A percentile compares a stretch with the other conserved stretches of the same genome.
phyloP scores from a whole-genome alignment of 2,888 invertebrate genomes.

The Panopea generosa region DNA sequence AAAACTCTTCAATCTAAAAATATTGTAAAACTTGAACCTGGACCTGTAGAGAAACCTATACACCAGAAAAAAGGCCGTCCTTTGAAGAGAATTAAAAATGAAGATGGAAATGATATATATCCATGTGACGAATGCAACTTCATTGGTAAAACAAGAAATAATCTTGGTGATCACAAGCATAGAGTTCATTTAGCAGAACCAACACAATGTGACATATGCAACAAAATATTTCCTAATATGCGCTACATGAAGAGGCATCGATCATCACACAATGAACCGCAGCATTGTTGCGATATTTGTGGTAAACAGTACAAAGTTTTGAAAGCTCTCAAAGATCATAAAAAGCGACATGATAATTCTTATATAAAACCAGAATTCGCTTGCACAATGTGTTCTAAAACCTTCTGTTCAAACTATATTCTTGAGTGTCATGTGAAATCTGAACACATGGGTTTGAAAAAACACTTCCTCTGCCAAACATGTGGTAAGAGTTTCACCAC shows the following conservation, averaged over 20 bases:
- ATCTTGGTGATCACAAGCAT: constrained; percentile 60
- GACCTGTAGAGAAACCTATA: neutral
- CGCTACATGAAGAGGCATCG: constrained; percentile 71
- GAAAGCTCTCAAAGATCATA: constrained; percentile 71
- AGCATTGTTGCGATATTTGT: constrained; percentile 73
- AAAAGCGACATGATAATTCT: constrained; percentile 67
- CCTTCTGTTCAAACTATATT: constrained; percentile 69
- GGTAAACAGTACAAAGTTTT: constrained; percentile 74
- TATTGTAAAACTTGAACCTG: no score
- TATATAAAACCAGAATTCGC: constrained; percentile 66
- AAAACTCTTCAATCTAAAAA: no score
- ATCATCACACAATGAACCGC: constrained; percentile 60
- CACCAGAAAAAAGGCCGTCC: no score
- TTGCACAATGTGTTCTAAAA: constrained; percentile 70
- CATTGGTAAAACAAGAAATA: constrained; percentile 58
- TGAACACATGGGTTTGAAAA: constrained; percentile 72
- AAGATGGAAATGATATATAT: constrained; percentile 5
- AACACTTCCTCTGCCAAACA: constrained; percentile 70
- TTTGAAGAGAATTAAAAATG: neutral
- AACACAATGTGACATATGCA: constrained; percentile 70
- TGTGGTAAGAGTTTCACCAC: constrained; percentile 81
- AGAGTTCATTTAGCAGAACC: constrained; percentile 62
- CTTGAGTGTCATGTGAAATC: constrained; percentile 71
- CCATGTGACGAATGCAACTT: constrained; percentile 68
- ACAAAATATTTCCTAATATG: constrained; percentile 71